A percentile compares a stretch with the other conserved stretches of the same genome.
Evolutionary conservation across 2,797 vertebrate genomes (phyloP).

Genomic region (Glyptemys insculpta): DNA sequence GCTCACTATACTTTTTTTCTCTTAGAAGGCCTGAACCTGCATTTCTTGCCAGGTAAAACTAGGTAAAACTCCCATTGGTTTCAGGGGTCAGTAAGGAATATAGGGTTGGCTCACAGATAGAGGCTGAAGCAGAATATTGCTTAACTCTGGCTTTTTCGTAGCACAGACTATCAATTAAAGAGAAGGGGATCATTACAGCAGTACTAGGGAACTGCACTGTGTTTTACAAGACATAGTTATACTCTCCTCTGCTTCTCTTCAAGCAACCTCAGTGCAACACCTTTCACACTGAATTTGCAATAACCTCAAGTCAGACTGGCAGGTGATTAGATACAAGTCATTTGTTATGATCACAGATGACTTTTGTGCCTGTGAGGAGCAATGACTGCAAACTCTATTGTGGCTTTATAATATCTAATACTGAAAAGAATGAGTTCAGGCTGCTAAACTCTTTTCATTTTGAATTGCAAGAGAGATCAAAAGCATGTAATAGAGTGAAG

Average conservation of each 20-base stretch:
- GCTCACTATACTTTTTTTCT: neutral
- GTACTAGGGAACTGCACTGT: neutral
- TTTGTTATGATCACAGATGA: neutral
- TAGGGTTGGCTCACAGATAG: neutral
- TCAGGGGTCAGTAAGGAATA: neutral
- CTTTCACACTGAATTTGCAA: neutral
- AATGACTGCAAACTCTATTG: neutral
- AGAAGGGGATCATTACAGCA: neutral
- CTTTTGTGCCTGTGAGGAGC: neutral
- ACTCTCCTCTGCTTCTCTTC: neutral
- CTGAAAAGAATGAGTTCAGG: neutral
- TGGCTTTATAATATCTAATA: neutral
- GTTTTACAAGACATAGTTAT: neutral
- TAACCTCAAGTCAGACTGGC: neutral
- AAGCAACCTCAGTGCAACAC: neutral
- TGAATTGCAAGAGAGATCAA: neutral
- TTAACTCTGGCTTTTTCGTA: neutral
- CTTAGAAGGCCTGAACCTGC: neutral
- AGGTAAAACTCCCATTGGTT: neutral
- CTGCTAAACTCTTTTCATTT: neutral
- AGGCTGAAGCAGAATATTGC: neutral
- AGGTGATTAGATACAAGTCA: neutral
- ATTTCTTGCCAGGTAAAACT: neutral
- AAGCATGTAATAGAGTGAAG: neutral
- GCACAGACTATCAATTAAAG: neutral